Conservation (phyloP, 2,888 invertebrate species). For the Stenurella melanura region DNA sequence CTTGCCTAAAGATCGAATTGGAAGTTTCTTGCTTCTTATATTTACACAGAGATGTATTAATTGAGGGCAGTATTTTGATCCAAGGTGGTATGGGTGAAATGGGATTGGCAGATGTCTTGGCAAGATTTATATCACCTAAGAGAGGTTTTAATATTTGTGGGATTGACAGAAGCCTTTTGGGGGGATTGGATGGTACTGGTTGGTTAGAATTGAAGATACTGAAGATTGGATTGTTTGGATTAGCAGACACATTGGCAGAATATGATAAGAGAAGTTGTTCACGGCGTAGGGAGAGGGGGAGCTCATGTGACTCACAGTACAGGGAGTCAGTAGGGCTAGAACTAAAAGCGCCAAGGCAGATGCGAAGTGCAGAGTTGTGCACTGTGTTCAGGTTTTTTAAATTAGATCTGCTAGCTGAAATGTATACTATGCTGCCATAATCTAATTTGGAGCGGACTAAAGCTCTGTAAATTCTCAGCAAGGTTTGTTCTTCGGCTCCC, state of each 20-base stretch:
- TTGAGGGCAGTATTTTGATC: neutral
- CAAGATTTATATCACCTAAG: neutral
- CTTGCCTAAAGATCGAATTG: neutral
- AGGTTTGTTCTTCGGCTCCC: neutral
- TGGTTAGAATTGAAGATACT: neutral
- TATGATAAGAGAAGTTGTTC: neutral
- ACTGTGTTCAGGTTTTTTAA: neutral
- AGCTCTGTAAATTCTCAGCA: slow-evolving; percentile 13
- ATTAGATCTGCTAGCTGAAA: slow-evolving; percentile 5
- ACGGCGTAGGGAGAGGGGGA: neutral
- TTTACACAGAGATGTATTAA: neutral
- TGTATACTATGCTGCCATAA: slow-evolving; percentile 8
- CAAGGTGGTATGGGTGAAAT: slow-evolving; percentile 15
- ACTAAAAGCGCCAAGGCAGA: neutral
- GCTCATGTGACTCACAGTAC: neutral
- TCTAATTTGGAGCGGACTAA: neutral
- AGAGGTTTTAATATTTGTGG: slow-evolving; percentile 1
- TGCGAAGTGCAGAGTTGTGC: slow-evolving; percentile 1
- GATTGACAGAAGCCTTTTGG: neutral
- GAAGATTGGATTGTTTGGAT: slow-evolving; percentile 2
- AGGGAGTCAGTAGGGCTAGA: neutral
- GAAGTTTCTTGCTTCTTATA: neutral
- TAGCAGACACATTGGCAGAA: neutral
- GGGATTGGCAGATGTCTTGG: neutral
- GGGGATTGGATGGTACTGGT: neutral